Conservation (phyloP, 2,888 invertebrate species). For the Phytoseiulus persimilis region DNA sequence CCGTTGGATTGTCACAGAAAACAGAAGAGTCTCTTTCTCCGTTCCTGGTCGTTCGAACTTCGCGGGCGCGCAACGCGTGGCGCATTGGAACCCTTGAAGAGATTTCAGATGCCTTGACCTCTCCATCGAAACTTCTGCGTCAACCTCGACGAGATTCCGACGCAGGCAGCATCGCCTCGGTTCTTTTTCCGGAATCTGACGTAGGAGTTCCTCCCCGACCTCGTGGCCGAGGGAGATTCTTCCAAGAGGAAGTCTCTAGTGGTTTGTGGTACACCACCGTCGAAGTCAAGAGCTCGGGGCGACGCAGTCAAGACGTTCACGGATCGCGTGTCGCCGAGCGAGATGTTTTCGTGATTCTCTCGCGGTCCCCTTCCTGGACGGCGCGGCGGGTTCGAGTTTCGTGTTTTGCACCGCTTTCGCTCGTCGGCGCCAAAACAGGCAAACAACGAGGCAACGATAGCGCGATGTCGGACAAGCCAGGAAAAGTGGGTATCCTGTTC, state of each 20-base stretch:
- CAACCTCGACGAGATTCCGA: too few relatives aligned
- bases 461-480: not conserved
- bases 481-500: not conserved
- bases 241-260: too few relatives aligned
- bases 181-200: too few relatives aligned
- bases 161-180: too few relatives aligned
- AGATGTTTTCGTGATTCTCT: not conserved
- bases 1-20: not conserved
- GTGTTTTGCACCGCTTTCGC: not conserved
- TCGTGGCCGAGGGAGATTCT: too few relatives aligned
- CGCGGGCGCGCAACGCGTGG: not conserved
- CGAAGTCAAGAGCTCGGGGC: not conserved
- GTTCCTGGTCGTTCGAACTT: not conserved
- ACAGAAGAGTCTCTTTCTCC: not conserved
- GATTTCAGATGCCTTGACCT: too few relatives aligned
- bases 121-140: too few relatives aligned
- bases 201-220: too few relatives aligned
- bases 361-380: not conserved
- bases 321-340: not conserved
- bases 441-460: not conserved
- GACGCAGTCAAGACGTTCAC: not conserved
- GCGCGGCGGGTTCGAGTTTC: not conserved
- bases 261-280: too few relatives aligned
- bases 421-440: not conserved
- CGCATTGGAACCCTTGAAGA: too few relatives aligned